Base-by-base conservation (phyloP, 2,113 vertebrate genomes). In the Boulengeromyrus knoepffleri region DNA sequence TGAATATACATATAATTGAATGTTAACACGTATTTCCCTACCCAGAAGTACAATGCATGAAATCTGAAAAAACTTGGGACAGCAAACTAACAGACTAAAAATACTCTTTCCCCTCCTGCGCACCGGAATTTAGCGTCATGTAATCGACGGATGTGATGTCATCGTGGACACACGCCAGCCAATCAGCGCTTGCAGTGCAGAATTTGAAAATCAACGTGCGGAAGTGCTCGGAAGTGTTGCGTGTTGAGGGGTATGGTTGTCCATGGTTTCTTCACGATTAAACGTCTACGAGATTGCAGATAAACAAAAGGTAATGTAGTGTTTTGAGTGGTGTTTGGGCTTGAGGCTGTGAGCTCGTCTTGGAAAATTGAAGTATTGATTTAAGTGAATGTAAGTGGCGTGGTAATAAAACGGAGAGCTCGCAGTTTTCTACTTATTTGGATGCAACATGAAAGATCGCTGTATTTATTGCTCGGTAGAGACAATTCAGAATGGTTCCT, bases 141-240 rank as follows among this genome's bases (percentile, higher is more conserved):
- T 19, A 10, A 42, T 45, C 46, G 8, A 12, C 7, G 93, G 94
- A 95, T 92, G 89, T 96, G 92, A 93, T 94, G 95, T 89, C 45
- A 15, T n/a, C 12, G 13, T 19, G 15, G 3, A 19, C 36, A 1
- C 1, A 24, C 74, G 49, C 0, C 74, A 0, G 85, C 96, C 95
- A 96, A 95, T 95, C 92, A 94, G 74, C 31, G 1, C 27, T 6
- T 90, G 88, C 53, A 88, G 89, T 91, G 91, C 93, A 85, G 3
- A 91, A 93, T 96, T 96, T 92, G 93, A 96, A 96, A 86, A 62
- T 89, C 66, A 92, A 90, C 90, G 83, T 5, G 15, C 15, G 17
- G 52, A 45, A n/a, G 24, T 31, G 21, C 9, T 0, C 15, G 17
- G 52, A 45, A 24, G n/a, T 31, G 21, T 15, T 0, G 45, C 36